Base-by-base conservation (phyloP, 2,113 vertebrate species). In the Trematocara variabile region DNA sequence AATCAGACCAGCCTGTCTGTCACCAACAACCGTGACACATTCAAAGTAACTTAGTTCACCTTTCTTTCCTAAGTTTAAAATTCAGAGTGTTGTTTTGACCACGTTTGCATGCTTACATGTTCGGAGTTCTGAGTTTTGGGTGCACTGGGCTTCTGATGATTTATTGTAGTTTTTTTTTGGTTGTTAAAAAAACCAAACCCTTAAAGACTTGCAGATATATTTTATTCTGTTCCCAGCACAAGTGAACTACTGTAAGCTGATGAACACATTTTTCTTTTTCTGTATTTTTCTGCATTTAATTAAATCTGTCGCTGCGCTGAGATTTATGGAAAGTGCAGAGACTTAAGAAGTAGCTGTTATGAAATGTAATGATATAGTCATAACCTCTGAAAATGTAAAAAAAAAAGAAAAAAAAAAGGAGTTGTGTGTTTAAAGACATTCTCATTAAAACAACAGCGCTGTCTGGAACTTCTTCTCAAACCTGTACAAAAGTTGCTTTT, bases 271-370 rank as follows among this genome's bases (percentile, higher is more conserved):
- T 82, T 86, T 86, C 34, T 58, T 79, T 80, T 78, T 14, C 77
- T 58, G 25, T 7, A 78, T 53, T 91, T 87, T 89, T 70, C 60
- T 63, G 58, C 58, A 63, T 63, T 63, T 63, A 88, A 92, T 87
- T 86, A 81, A 90, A 85, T 73, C 55, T 56, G 79, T 87, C 79
- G 58, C 58, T 46, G 56, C 77, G 60, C 65, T 58, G 79, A 81
- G 30, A 86, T 88, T 91, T 86, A 91, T 86, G 87, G 90, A 83
- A 89, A 90, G 56, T 22, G 13, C 70, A 87, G 18, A 79, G 58
- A 79, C 53, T 80, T 81, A 34, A 90, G 77, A 88, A 56, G 56
- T 33, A 54, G 65, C 48, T 78, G 58, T 83, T 85, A 82, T 79
- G 84, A 56, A 81, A 79, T 4, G 12, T 82, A 83, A 86, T 68